A percentile compares a stretch with the other conserved stretches of the same genome.
Evolutionary conservation across 2,113 vertebrate genomes (phyloP).

Genomic region (Hippocampus mohnikei): DNA sequence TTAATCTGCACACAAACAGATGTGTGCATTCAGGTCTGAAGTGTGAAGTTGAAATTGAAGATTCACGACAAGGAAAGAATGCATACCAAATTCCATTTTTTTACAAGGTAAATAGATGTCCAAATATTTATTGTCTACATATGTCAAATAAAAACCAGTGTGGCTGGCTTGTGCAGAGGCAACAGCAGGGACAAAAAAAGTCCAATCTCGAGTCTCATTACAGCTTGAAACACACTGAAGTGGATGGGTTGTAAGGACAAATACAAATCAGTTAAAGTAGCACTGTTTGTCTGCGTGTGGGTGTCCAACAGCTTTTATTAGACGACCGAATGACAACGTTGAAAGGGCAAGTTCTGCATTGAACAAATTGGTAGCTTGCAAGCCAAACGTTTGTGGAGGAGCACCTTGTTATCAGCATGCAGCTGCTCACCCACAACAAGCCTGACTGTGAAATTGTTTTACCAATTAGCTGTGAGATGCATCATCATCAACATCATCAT

Average conservation of each 20-base stretch:
- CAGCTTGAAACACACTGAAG: conserved; percentile 1
- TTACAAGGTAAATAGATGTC: background rate
- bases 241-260: conserved; percentile 5
- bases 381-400: background rate
- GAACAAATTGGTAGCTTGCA: background rate
- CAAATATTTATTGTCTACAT: background rate
- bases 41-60: background rate
- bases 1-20: background rate
- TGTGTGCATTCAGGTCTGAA: background rate
- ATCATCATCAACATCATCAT: too few relatives aligned
- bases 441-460: background rate
- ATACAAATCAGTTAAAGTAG: background rate
- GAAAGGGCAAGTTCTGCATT: background rate
- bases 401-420: background rate
- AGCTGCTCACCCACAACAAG: background rate
- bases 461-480: background rate
- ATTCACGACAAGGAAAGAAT: too few relatives aligned
- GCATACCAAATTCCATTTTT: too few relatives aligned
- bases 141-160: background rate
- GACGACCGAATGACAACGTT: background rate
- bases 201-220: background rate
- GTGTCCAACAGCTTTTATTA: background rate
- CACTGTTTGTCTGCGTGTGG: background rate
- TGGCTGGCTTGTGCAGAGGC: background rate
- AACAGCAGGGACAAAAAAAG: background rate